phyloP scores from a whole-genome alignment of 1,140 invertebrate species.

The Metopolophium dirhodum region DNA sequence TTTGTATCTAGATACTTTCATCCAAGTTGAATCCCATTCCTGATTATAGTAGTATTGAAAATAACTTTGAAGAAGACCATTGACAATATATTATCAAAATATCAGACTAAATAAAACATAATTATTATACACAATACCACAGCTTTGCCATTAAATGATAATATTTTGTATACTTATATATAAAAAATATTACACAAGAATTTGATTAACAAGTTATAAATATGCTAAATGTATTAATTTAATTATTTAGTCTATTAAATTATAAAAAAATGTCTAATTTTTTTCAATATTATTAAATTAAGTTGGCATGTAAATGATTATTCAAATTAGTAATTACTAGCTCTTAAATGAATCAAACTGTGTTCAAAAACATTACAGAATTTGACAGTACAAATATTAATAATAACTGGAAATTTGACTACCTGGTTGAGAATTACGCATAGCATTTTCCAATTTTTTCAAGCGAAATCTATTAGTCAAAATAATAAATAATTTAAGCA shows the following conservation, averaged over 20 bases:
- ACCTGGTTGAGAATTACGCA: constrained; percentile 32
- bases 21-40: background rate
- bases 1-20: too few species aligned
- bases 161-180: background rate
- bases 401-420: background rate
- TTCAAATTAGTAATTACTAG: background rate
- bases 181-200: background rate
- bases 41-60: background rate
- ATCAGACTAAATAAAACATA: background rate
- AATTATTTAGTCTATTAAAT: background rate
- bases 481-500: constrained; percentile 34
- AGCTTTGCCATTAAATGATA: background rate
- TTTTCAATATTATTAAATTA: background rate
- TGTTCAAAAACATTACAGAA: background rate
- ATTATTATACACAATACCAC: background rate
- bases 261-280: background rate
- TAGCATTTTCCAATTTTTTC: constrained; percentile 47
- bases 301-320: background rate
- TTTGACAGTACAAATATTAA: background rate
- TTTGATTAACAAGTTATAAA: background rate
- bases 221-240: background rate
- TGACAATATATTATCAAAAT: background rate
- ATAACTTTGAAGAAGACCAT: background rate
- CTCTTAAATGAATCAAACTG: background rate
- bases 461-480: constrained; percentile 40